Base-by-base conservation (phyloP, 2,888 invertebrate genomes). In the Hypolimnas misippus region DNA sequence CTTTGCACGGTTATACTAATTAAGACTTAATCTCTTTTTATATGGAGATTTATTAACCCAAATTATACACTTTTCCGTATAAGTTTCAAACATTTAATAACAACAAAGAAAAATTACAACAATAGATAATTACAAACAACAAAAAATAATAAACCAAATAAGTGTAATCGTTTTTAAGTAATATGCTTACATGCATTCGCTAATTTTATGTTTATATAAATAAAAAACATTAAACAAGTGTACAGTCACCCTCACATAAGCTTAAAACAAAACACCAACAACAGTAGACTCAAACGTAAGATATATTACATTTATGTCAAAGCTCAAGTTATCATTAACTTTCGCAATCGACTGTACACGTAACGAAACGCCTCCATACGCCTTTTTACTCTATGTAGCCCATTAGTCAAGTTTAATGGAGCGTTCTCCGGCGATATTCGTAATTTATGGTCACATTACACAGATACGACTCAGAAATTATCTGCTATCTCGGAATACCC, bases 361-460 rank as follows among this genome's bases (percentile, higher is more conserved):
- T 12, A 46, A 4, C 42, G 44, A 58, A 46, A 65, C 55, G 66
- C 58, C 63, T 60, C 64, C 51, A 58, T 55, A 55, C 64, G 65
- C 76, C 77, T 79, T 82, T 81, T 78, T 81, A 79, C 79, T 78
- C 79, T 78, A 77, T 78, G 82, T 68, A 69, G 68, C 74, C 74
- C 79, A 79, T 87, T 81, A 81, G 76, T 87, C 84, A 86, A 69
- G 83, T 83, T 86, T 83, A 87, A 87, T 87, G 86, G 85, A 68
- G 76, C 82, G 79, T 76, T 70, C 73, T 73, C 46, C 71, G 73
- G 73, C 74, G 86, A 87, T 86, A 86, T 86, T 84, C 70, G 72
- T 80, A 80, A 86, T 81, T 86, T 86, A 87, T 79, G 77, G 76
- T 70, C 74, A 76, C 79, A 69, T 69, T 69, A 62, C 66, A 65